Evolutionary conservation across 1,140 invertebrate species (phyloP).

Genomic region (Drosophila elegans): DNA sequence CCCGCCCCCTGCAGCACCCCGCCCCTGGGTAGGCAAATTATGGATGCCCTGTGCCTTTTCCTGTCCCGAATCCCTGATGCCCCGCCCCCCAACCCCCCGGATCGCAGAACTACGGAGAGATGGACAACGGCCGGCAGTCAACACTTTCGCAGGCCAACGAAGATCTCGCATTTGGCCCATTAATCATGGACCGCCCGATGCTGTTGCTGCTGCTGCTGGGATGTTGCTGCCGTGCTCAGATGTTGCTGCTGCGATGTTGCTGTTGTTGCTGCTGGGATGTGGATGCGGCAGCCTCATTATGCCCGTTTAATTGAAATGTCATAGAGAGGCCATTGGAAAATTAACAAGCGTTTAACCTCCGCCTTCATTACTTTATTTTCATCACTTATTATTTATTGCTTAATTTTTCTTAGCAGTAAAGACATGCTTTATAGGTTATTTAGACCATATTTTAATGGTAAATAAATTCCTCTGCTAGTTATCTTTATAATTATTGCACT

Average conservation of each 20-base stretch:
- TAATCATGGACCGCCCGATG: conserved; percentile 49
- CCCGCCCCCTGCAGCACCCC: conserved; percentile 7
- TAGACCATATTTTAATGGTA: too few species aligned
- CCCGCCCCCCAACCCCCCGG: not conserved
- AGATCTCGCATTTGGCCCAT: conserved; percentile 58
- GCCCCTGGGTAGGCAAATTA: conserved; percentile 37
- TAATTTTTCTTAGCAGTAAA: conserved; percentile 6
- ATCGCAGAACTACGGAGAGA: conserved; percentile 14
- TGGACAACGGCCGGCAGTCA: conserved; percentile 53
- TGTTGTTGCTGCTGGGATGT: not conserved
- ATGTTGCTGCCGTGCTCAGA: conserved; percentile 7
- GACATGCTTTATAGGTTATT: too few species aligned
- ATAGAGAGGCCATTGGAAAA: conserved; percentile 56
- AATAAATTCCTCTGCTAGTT: too few species aligned
- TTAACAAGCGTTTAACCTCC: conserved; percentile 49
- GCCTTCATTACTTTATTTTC: conserved; percentile 40
- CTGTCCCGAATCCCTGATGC: not conserved
- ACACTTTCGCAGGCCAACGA: conserved; percentile 50
- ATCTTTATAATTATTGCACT: too few species aligned
- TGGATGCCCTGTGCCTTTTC: conserved; percentile 11
- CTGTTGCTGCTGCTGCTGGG: conserved; percentile 17
- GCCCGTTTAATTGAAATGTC: conserved; percentile 58
- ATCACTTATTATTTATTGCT: conserved; percentile 24
- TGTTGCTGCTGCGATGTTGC: not conserved
- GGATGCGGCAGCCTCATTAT: conserved; percentile 38